phyloP scores from a whole-genome alignment of 1,140 invertebrate species.

The Ephestia elutella region DNA sequence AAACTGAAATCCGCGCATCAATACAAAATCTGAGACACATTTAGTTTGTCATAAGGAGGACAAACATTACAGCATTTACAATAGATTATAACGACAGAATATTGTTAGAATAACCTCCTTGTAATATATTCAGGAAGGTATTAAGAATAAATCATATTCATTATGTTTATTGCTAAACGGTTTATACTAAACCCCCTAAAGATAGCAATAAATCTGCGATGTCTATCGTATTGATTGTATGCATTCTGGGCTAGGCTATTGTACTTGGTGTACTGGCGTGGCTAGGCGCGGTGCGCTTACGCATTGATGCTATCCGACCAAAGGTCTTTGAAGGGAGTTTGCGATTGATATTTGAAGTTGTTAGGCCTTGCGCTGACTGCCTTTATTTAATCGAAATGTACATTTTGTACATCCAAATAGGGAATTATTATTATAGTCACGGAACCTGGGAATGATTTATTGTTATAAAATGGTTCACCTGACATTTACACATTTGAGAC shows the following conservation, averaged over 20 bases:
- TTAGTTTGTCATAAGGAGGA: too few species aligned
- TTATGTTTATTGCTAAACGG: conserved; percentile 3
- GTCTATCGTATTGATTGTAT: conserved; percentile 3
- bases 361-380: not conserved
- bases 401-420: too few species aligned
- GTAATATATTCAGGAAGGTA: not conserved
- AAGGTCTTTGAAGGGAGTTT: not conserved
- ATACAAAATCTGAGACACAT: too few species aligned
- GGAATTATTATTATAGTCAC: too few species aligned
- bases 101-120: not conserved
- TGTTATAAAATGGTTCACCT: too few species aligned
- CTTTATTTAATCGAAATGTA: not conserved
- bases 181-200: conserved; percentile 1
- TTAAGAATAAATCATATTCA: not conserved
- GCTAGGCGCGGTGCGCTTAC: conserved; percentile 1
- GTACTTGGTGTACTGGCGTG: not conserved
- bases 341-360: not conserved
- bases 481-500: too few species aligned
- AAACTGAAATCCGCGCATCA: too few species aligned
- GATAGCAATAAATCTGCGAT: not conserved
- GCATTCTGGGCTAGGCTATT: not conserved
- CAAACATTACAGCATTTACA: too few species aligned
- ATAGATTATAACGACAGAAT: too few species aligned
- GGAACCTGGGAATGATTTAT: too few species aligned
- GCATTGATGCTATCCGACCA: not conserved